Base-by-base conservation (phyloP, 2,113 vertebrate species). In the Dipodomys stephensi region DNA sequence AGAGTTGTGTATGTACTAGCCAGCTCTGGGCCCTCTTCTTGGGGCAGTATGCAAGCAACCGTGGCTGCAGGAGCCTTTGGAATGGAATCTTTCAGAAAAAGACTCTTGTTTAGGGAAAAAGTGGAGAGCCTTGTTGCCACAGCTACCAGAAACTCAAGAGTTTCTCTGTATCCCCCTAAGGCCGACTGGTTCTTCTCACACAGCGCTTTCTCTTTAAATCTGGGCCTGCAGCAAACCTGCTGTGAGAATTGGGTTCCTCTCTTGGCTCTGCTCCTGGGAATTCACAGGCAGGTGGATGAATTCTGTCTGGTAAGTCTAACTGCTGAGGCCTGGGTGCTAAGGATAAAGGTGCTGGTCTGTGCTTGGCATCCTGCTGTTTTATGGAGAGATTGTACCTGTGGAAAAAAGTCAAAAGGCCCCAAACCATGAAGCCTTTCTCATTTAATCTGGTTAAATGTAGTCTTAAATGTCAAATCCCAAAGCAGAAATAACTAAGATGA, bases 181-280 rank as follows among this genome's bases (percentile, higher is more conserved):
- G 62, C 90, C 83, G 69, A 49, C 35, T 82, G 71, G 76, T 28
- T 1, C 76, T 71, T 77, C 39, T 69, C 20, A 57, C 15, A 57
- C 53, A 57, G 53, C 22, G 30, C 86, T 94, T 91, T 89, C 71
- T 87, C 22, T 96, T 87, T 86, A 46, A 91, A 35, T 64, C 20
- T 77, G 78, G 87, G 83, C 73, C 73, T 81, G 80, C 71, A 87
- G 77, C 92, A 72, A 88, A 64, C 32, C 53, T 74, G 0, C 90
- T 68, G 20, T 78, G 67, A 77, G 74, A 81, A 67, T 49, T 28
- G 30, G 35, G 72, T 83, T 92, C 35, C 88, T 86, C 39, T 62
- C 94, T 30, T 82, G 87, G 83, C 79, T 44, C 7, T 22, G 57
- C n/a, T 94, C 28, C 68, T 22, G 49, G 39, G 80, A 23, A n/a